Evolutionary conservation across 1,140 invertebrate species (phyloP), one percentile per base, ranked within the genome.

Genomic region (Chelonus insularis): DNA sequence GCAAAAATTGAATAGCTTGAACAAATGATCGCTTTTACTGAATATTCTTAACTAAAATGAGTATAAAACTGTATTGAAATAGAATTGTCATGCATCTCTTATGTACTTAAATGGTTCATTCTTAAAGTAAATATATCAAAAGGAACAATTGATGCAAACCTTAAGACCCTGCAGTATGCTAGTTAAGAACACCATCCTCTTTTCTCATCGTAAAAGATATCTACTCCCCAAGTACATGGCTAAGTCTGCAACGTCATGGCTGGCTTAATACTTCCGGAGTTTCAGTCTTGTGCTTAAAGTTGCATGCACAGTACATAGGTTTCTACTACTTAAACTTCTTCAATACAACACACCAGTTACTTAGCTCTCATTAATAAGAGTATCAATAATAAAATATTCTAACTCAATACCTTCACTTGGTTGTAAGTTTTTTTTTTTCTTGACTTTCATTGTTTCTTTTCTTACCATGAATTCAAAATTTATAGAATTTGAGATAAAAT

Each of bases 191-290:
- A 9, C 34, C 25, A 52, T 7, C 29, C 25, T 20, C 39, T 55
- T 14, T 14, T 18, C 43, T 34, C 59, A 29, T 25, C 47, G 52
- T 59, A 43, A 43, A 43, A 16, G 41, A 43, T 43, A 62, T 61
- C 37, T 54, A 61, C 37, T 71, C 62, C 65, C 59, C 60, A 71
- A 74, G 69, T 74, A 70, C 62, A 72, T 61, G 61, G 66, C 62
- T 65, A 72, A 75, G 68, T 69, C 66, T 71, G 68, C 63, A 68
- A 63, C 64, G 71, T 67, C 63, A 64, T 67, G 68, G 69, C 67
- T 68, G 67, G 70, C 65, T 76, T 76, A 70, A 69, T 72, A 68
- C 67, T 74, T 74, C 70, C 69, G 66, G 68, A 57, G 60, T 56
- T 65, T 62, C 52, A 50, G 57, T 50, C 21, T 58, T 52, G 18